Conservation (phyloP, 2,888 invertebrate genomes). For the Argyresthia albistria region DNA sequence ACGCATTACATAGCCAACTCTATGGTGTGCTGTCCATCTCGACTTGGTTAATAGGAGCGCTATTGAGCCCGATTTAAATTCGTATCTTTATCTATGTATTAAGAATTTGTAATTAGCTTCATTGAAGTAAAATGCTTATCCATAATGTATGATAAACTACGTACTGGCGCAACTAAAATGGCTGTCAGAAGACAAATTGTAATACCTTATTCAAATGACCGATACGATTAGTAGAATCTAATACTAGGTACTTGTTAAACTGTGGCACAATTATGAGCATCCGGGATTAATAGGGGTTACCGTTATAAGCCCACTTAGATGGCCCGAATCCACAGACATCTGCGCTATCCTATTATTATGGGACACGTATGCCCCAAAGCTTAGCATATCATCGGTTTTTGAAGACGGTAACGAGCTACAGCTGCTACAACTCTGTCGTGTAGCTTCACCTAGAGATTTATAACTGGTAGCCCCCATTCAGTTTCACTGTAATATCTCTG, state of each 20-base stretch:
- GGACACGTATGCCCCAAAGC: no score
- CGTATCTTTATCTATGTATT: neutral
- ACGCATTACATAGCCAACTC: no score
- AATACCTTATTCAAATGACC: slow-evolving; percentile 32
- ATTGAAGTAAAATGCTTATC: neutral
- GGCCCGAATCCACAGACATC: no score
- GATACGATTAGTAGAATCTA: slow-evolving; percentile 50
- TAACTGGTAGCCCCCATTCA: neutral
- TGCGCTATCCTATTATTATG: no score
- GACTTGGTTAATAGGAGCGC: no score
- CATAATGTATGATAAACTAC: neutral
- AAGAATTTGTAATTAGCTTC: neutral
- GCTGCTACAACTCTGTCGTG: neutral
- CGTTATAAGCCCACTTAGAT: slow-evolving; percentile 17
- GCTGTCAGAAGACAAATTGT: slow-evolving; percentile 23
- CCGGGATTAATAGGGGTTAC: slow-evolving; percentile 37
- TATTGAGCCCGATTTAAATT: no score
- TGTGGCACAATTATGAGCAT: slow-evolving; percentile 67
- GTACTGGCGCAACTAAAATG: slow-evolving; percentile 21
- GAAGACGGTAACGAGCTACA: no score
- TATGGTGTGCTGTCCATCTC: no score
- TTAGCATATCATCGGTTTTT: no score
- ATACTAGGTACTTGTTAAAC: slow-evolving; percentile 41
- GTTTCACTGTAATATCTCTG: slow-evolving; percentile 15
- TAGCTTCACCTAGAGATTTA: neutral